Evolutionary conservation across 2,888 invertebrate genomes (phyloP).

Genomic region (Polyommatus iphigenia): DNA sequence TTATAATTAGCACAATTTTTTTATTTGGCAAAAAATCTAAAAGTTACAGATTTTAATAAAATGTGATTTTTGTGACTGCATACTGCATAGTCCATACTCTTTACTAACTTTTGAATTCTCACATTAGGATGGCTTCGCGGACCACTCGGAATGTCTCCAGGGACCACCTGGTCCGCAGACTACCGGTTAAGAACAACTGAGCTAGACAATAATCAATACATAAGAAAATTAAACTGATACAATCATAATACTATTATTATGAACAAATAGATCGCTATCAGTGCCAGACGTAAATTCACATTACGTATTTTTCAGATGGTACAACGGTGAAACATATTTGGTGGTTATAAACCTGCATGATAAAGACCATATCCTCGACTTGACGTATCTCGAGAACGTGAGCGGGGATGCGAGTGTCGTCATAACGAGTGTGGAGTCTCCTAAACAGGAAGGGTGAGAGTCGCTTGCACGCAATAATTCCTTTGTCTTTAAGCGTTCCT

Average conservation of each 20-base stretch:
- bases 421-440: constrained; percentile 59
- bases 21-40: too few species aligned
- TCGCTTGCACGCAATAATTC: not conserved
- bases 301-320: constrained; percentile 54
- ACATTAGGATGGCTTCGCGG: too few species aligned
- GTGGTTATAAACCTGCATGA: constrained; percentile 78
- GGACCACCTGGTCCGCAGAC: too few species aligned
- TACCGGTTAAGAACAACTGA: too few species aligned
- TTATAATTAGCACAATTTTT: too few species aligned
- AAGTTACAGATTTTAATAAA: too few species aligned
- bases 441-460: constrained; percentile 58
- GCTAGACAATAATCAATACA: not conserved
- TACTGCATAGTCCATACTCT: too few species aligned
- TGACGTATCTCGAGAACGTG: constrained; percentile 66
- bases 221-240: not conserved
- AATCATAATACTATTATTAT: not conserved
- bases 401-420: constrained; percentile 73
- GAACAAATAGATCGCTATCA: not conserved
- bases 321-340: constrained; percentile 55
- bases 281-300: not conserved
- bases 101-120: too few species aligned
- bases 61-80: too few species aligned
- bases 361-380: constrained; percentile 52
- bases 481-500: constrained; percentile 17
- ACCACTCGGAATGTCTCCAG: too few species aligned